Conservation (phyloP, 1,140 invertebrate genomes). For the Calosoma granatense region DNA sequence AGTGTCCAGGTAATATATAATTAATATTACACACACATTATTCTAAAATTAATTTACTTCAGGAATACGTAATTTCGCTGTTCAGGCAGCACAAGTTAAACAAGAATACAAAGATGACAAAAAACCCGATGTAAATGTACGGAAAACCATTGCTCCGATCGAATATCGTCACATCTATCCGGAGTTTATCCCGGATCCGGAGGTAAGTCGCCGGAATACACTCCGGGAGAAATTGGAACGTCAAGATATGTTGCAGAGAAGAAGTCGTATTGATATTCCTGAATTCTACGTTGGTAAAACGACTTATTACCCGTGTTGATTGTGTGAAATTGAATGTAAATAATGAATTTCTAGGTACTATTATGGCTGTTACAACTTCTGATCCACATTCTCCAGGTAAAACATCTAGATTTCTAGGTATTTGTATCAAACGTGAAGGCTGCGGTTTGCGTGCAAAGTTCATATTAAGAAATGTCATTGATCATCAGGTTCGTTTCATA, state of each 20-base stretch:
- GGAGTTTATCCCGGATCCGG: slow-evolving; percentile 89
- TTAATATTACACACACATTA: background rate
- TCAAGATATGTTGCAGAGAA: slow-evolving; percentile 82
- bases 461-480: slow-evolving; percentile 85
- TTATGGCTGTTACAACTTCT: slow-evolving; percentile 84
- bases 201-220: slow-evolving; percentile 62
- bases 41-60: background rate
- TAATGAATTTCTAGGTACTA: too few relatives aligned
- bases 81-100: background rate
- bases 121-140: slow-evolving; percentile 5
- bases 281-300: slow-evolving; percentile 92
- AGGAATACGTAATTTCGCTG: background rate
- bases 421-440: slow-evolving; percentile 80
- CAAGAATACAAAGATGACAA: background rate
- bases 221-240: slow-evolving; percentile 84
- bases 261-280: slow-evolving; percentile 77
- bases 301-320: background rate
- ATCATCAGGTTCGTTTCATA: slow-evolving; percentile 76
- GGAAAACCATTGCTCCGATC: slow-evolving; percentile 23
- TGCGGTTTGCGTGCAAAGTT: slow-evolving; percentile 76
- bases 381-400: slow-evolving; percentile 82
- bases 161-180: slow-evolving; percentile 74
- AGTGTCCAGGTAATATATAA: background rate
- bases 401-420: slow-evolving; percentile 85
- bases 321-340: slow-evolving; percentile 30